A percentile compares a stretch with the other conserved stretches of the same genome.
These are phyloP conservation scores for Nudaria mundana DNA, from an alignment of 2,888 invertebrate species.

Conservation along the genomic window DNA sequence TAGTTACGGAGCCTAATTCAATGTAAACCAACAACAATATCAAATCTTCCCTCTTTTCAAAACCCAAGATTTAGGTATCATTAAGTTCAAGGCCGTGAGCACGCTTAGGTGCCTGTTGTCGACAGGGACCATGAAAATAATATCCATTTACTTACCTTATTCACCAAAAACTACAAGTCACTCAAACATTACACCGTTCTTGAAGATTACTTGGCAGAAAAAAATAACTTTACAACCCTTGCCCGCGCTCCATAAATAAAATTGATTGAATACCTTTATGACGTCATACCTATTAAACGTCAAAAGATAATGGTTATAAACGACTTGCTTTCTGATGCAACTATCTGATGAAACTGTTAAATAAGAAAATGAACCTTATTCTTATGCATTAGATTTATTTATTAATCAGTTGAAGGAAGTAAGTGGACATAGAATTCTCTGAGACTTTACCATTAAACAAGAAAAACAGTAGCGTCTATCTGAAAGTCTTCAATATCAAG, in stretches of 20 bases:
- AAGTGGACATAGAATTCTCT: constrained; percentile 19
- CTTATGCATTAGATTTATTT: not conserved
- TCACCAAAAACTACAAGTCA: constrained; percentile 2
- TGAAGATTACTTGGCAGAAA: constrained; percentile 3
- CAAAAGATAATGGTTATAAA: constrained; percentile 46
- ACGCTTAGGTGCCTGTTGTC: too few relatives aligned
- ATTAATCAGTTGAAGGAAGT: not conserved
- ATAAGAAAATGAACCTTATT: not conserved
- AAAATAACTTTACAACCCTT: constrained; percentile 14
- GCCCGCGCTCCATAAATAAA: constrained; percentile 22
- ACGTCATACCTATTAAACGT: constrained; percentile 31
- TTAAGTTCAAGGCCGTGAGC: too few relatives aligned
- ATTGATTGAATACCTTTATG: constrained; percentile 31
- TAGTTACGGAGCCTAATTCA: too few relatives aligned
- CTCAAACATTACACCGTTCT: constrained; percentile 1
- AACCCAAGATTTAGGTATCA: too few relatives aligned
- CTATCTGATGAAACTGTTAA: constrained; percentile 13
- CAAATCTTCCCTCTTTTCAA: too few relatives aligned
- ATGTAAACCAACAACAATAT: too few relatives aligned
- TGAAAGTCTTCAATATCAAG: too few relatives aligned
- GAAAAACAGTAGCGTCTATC: too few relatives aligned
- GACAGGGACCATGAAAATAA: too few relatives aligned
- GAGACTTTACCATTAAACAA: constrained; percentile 15
- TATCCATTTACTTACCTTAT: too few relatives aligned
- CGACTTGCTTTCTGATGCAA: constrained; percentile 31